phyloP scores from a whole-genome alignment of 64 coral and sea anemone species.

The Montipora efflorescens region DNA sequence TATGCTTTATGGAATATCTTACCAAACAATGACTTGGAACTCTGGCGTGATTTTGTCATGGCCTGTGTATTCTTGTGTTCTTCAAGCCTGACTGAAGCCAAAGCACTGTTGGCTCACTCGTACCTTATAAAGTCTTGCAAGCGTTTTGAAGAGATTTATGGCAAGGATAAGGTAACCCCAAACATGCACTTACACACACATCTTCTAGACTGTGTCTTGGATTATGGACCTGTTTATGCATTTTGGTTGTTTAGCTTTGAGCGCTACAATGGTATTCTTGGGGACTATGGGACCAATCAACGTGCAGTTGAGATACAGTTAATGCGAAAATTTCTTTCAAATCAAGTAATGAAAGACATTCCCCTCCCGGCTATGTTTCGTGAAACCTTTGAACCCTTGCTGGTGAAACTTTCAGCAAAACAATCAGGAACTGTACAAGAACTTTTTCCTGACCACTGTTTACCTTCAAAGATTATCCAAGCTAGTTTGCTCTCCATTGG shows the following conservation, averaged over 20 bases:
- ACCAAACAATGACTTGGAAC: constrained; percentile 58
- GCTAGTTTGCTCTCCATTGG: constrained; percentile 28
- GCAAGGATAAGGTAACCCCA: constrained; percentile 61
- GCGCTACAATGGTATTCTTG: constrained; percentile 42
- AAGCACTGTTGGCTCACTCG: constrained; percentile 50
- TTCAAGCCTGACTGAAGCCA: constrained; percentile 49
- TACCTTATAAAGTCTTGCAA: constrained; percentile 43
- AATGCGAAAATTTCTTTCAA: constrained; percentile 66
- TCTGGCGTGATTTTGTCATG: constrained; percentile 82
- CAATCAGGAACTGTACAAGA: constrained; percentile 54
- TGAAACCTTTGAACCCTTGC: constrained; percentile 49
- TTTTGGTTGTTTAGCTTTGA: neutral
- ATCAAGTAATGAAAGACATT: constrained; percentile 57
- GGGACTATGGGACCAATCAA: constrained; percentile 76
- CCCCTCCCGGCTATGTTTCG: constrained; percentile 40
- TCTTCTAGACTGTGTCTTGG: neutral
- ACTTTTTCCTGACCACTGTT: neutral
- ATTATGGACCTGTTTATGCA: neutral
- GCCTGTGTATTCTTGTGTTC: constrained; percentile 47
- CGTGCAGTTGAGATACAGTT: constrained; percentile 70
- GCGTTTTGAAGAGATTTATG: constrained; percentile 68
- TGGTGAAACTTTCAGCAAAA: constrained; percentile 30
- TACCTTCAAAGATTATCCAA: constrained; percentile 6
- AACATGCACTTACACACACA: constrained; percentile 85
- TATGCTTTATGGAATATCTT: constrained; percentile 61